Percentiles rank a stretch among this genome's conserved stretches.
phyloP scores from a whole-genome alignment of 2,797 vertebrate species.

The Molossus alvarezi region DNA sequence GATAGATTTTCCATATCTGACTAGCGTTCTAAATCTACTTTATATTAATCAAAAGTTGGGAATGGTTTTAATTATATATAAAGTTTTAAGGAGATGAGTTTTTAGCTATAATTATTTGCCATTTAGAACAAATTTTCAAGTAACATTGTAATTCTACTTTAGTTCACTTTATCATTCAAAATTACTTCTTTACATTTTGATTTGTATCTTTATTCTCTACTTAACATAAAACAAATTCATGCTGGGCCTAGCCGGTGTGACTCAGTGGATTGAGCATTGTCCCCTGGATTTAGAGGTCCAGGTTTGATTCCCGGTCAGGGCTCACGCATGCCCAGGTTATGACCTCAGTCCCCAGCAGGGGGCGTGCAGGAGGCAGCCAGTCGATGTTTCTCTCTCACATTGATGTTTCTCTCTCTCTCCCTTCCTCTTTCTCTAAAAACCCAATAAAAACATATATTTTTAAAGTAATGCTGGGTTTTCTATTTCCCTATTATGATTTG shows the following conservation, averaged over 20 bases:
- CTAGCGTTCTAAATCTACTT: conserved; percentile 33
- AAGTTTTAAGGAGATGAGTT: neutral
- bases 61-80: conserved; percentile 5
- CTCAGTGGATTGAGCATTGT: too few relatives aligned
- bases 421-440: too few relatives aligned
- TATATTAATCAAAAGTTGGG: conserved; percentile 23
- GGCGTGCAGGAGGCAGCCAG: too few relatives aligned
- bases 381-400: too few relatives aligned
- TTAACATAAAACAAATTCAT: conserved; percentile 65
- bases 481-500: conserved; percentile 84
- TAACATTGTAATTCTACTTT: conserved; percentile 48
- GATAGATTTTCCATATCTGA: neutral
- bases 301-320: too few relatives aligned
- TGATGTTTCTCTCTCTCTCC: too few relatives aligned
- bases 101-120: conserved; percentile 44
- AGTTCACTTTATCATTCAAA: conserved; percentile 12
- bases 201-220: conserved; percentile 84
- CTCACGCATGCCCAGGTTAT: too few relatives aligned
- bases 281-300: too few relatives aligned
- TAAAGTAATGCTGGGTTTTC: conserved; percentile 78
- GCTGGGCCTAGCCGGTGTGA: neutral
- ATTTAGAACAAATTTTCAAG: conserved; percentile 54
- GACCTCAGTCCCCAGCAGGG: too few relatives aligned
- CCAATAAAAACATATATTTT: too few relatives aligned
- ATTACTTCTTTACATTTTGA: conserved; percentile 39